Percentiles rank a stretch among this genome's conserved stretches.
These are phyloP conservation scores for Lycaon pictus DNA, from an alignment of 2,113 vertebrate species.

Conservation along the genomic window DNA sequence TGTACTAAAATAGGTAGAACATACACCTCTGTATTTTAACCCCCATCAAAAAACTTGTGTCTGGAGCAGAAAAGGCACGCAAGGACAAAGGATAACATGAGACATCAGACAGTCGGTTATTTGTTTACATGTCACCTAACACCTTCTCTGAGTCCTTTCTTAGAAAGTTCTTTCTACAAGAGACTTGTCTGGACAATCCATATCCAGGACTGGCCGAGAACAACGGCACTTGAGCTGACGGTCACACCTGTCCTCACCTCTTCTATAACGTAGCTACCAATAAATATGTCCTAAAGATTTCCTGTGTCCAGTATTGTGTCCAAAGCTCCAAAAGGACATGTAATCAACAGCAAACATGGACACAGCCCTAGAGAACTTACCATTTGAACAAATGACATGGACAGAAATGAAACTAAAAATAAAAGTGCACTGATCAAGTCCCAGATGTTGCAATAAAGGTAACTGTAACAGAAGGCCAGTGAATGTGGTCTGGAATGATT, in stretches of 20 bases:
- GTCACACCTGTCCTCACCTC: neutral
- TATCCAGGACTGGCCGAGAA: neutral
- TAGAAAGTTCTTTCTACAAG: slow-evolving; percentile 14
- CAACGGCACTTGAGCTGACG: neutral
- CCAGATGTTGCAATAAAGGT: neutral
- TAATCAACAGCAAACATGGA: neutral
- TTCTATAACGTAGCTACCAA: too few relatives aligned
- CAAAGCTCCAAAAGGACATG: neutral
- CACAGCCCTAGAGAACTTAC: neutral
- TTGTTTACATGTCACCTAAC: neutral
- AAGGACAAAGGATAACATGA: neutral
- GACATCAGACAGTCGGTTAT: neutral
- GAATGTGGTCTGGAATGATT: neutral
- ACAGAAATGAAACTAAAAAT: neutral
- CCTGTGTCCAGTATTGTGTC: neutral
- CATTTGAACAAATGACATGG: neutral
- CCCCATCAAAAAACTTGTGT: neutral
- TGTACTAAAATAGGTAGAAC: neutral
- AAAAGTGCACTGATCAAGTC: neutral
- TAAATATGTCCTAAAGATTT: neutral
- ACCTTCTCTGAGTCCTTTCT: neutral
- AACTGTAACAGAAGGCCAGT: neutral
- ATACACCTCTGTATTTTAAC: neutral
- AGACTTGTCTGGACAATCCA: neutral
- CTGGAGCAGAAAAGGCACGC: neutral